Percentiles rank a stretch among this genome's conserved stretches.
phyloP scores from a whole-genome alignment of 1,140 invertebrate species.

The Drosophila hydei region DNA sequence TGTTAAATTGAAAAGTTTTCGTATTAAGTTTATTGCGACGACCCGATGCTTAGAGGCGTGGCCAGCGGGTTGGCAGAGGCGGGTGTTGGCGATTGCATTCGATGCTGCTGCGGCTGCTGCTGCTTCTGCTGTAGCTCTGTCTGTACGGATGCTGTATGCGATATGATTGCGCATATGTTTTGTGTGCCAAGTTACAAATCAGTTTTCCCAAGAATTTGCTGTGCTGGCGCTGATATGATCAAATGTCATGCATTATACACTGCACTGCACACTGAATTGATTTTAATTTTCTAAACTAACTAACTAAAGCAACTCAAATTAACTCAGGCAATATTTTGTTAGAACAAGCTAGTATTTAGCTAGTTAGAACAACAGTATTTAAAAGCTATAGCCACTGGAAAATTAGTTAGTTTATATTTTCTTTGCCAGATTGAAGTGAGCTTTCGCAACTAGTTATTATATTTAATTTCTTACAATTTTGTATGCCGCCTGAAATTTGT shows the following conservation, averaged over 20 bases:
- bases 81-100: constrained; percentile 2
- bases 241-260: constrained; percentile 54
- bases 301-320: no score
- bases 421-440: not conserved
- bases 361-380: no score
- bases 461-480: constrained; percentile 5
- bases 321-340: no score
- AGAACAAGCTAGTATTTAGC: no score
- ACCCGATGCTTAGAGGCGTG: constrained; percentile 22
- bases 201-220: constrained; percentile 62
- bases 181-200: constrained; percentile 64
- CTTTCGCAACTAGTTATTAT: not conserved
- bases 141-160: constrained; percentile 27
- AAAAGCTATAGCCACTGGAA: no score
- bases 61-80: not conserved
- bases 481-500: constrained; percentile 10
- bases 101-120: constrained; percentile 6
- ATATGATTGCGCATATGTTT: constrained; percentile 62
- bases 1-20: constrained; percentile 77
- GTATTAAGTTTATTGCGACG: constrained; percentile 70
- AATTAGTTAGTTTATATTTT: no score
- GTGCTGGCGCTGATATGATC: constrained; percentile 51
- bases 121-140: constrained; percentile 1
- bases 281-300: not conserved
- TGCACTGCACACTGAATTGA: constrained; percentile 11